Evolutionary conservation across 2,113 vertebrate genomes (phyloP), one percentile per base, ranked within the genome.

Genomic region (Tragulus kanchil): DNA sequence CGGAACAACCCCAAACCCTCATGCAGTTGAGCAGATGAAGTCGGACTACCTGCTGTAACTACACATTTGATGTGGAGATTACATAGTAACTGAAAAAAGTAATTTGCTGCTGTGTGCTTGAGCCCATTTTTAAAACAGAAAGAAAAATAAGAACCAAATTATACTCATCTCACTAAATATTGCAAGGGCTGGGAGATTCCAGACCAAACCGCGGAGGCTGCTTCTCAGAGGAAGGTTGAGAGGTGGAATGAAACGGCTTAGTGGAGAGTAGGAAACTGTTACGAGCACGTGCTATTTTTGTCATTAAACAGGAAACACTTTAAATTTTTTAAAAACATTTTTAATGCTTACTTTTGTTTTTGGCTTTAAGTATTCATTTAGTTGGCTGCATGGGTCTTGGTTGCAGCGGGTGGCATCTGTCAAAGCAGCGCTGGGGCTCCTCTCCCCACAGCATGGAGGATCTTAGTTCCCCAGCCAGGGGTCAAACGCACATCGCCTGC

Each of bases 21-120:
- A 0, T 0, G 25, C 11, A 3, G 8, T 0, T 19, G 50, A 14
- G 15, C 42, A n/a, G 78, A 69, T 1, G 42, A 56, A 50, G 5
- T 52, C 54, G 6, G 26, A 23, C n/a, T 4, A 2, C 10, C 2
- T 3, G 3, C 3, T 48, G 8, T 61, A 23, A 4, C 26, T 14
- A 6, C 0, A 5, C 3, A 48, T 79, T 92, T 85, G 28, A 0
- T 28, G 23, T 9, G 14, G 54, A 78, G 23, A 19, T n/a, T 1
- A 3, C 10, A 23, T 12, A 2, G 52, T n/a, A 23, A 62, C 17
- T 2, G 19, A 75, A 36, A 17, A 58, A 69, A 81, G 6, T 17
- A 3, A 78, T 52, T 36, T 59, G 23, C 81, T 15, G 1, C 52
- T 28, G 8, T 52, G 8, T 28, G 23, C 59, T 75, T n/a, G 25